A percentile compares a stretch with the other conserved stretches of the same genome.
phyloP scores from a whole-genome alignment of 1,140 invertebrate genomes.

The Nautilus pompilius region DNA sequence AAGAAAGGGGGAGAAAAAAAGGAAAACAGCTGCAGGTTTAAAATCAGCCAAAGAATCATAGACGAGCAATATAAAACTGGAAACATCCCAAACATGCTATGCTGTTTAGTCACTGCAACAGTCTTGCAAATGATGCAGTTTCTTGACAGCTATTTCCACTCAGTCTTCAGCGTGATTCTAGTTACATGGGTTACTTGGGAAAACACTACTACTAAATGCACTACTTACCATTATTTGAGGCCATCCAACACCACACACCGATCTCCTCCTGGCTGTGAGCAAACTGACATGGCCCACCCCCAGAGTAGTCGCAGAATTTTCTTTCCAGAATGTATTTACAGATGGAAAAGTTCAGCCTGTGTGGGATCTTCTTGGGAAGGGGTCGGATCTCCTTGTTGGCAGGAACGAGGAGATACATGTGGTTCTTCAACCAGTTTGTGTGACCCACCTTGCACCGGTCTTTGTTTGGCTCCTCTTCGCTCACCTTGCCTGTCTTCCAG shows the following conservation, averaged over 20 bases:
- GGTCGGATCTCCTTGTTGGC: slow-evolving; percentile 34
- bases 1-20: too few relatives aligned
- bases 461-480: slow-evolving; percentile 25
- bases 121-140: too few relatives aligned
- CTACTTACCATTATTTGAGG: slow-evolving; percentile 13
- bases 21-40: too few relatives aligned
- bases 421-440: slow-evolving; percentile 29
- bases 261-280: slow-evolving; percentile 87
- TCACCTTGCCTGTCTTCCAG: slow-evolving; percentile 36
- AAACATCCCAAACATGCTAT: too few relatives aligned
- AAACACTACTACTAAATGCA: too few relatives aligned
- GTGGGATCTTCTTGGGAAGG: slow-evolving; percentile 29
- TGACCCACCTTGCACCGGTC: slow-evolving; percentile 37
- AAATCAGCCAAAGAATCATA: too few relatives aligned
- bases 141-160: too few relatives aligned
- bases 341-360: slow-evolving; percentile 31
- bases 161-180: too few relatives aligned
- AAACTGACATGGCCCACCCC: slow-evolving; percentile 84
- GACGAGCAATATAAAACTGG: too few relatives aligned
- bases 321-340: slow-evolving; percentile 35
- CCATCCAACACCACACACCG: slow-evolving; percentile 57
- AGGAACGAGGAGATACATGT: slow-evolving; percentile 28
- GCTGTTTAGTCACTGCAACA: too few relatives aligned
- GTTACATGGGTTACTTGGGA: too few relatives aligned
- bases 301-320: slow-evolving; percentile 51